A percentile compares a stretch with the other conserved stretches of the same genome.
Conservation (phyloP, 2,797 vertebrate genomes). For the Esox masquinongy region DNA sequence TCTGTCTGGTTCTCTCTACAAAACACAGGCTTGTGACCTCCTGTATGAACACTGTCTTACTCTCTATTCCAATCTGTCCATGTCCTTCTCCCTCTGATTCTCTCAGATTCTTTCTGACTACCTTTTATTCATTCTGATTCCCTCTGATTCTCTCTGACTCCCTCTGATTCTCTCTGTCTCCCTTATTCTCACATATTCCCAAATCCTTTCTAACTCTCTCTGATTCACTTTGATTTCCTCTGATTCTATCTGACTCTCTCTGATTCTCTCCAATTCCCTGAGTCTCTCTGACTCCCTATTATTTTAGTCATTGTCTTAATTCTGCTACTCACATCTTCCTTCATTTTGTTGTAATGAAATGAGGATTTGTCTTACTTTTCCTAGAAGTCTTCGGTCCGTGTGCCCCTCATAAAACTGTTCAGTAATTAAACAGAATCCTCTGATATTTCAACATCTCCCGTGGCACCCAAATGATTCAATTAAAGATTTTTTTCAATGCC, state of each 20-base stretch:
- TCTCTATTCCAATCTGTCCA: slow-evolving; percentile 47
- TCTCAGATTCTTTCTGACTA: slow-evolving; percentile 40
- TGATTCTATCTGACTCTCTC: slow-evolving; percentile 15
- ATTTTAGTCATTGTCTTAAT: too few relatives aligned
- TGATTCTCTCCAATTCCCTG: slow-evolving; percentile 13
- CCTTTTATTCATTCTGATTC: neutral
- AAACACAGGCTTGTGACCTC: slow-evolving; percentile 33
- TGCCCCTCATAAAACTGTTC: neutral
- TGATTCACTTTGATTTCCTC: neutral
- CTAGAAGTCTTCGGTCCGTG: neutral
- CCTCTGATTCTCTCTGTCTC: slow-evolving; percentile 26
- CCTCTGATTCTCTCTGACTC: slow-evolving; percentile 27
- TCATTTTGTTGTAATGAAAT: neutral
- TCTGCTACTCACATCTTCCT: too few relatives aligned
- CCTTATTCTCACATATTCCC: slow-evolving; percentile 18
- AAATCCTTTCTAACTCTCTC: slow-evolving; percentile 38
- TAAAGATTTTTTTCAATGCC: neutral
- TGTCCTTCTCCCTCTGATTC: slow-evolving; percentile 14
- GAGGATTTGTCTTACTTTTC: neutral
- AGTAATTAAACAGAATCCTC: neutral
- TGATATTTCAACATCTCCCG: neutral
- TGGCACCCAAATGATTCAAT: neutral
- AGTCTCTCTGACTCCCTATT: slow-evolving; percentile 14
- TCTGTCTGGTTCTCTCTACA: slow-evolving; percentile 69
- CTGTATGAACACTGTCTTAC: slow-evolving; percentile 32